Evolutionary conservation across 2,113 vertebrate species (phyloP).

Genomic region (Ptyas mucosa): DNA sequence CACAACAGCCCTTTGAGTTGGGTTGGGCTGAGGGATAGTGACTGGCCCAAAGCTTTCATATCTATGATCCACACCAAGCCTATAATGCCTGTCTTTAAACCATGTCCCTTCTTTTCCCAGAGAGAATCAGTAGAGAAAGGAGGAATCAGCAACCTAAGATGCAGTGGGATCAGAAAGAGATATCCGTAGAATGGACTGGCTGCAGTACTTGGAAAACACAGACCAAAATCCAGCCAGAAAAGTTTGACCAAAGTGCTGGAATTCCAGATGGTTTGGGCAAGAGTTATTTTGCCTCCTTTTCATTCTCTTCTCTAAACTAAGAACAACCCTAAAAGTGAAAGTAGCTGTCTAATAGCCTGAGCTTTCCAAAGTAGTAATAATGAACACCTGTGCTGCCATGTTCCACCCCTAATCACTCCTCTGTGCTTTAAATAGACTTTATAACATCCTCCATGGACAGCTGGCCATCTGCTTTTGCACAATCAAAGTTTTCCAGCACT

Average conservation of each 20-base stretch:
- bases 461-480: background rate
- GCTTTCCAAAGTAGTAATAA: background rate
- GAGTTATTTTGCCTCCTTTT: background rate
- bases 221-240: background rate
- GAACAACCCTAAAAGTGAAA: background rate
- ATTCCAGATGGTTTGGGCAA: background rate
- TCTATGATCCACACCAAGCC: background rate
- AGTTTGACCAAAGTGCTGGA: background rate
- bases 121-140: background rate
- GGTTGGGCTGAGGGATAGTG: background rate
- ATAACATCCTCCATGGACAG: background rate
- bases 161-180: background rate
- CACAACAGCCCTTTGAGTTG: background rate
- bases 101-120: background rate
- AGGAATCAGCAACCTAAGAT: background rate
- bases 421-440: background rate
- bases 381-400: background rate
- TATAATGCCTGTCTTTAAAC: background rate
- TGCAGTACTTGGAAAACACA: background rate
- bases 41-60: background rate
- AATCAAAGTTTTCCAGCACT: background rate
- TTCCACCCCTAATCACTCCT: background rate
- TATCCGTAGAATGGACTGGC: background rate
- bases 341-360: background rate
- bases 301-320: background rate